Evolutionary conservation across 2,888 invertebrate species (phyloP).

Genomic region (Torymus aiolomorphi): DNA sequence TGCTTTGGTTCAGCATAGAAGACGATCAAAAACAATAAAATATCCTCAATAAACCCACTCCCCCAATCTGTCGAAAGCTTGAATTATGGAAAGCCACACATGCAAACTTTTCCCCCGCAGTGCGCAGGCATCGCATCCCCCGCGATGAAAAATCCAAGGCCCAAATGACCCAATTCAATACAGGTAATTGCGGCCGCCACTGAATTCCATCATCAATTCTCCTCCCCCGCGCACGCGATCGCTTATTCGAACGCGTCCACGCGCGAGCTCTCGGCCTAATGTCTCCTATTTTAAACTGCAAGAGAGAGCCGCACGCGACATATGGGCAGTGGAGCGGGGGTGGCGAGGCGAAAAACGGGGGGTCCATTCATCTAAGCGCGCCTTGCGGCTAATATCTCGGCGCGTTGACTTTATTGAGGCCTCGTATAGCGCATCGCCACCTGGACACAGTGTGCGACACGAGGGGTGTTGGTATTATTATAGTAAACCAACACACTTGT

Average conservation of each 20-base stretch:
- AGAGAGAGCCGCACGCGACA: constrained; percentile 19
- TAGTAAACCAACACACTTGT: too few relatives aligned
- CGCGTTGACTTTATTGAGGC: background rate
- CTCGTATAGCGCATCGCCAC: constrained; percentile 4
- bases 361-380: background rate
- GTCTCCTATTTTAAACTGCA: background rate
- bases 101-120: background rate
- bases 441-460: constrained; percentile 10
- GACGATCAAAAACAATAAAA: constrained; percentile 1
- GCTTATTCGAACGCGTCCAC: constrained; percentile 21
- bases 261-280: constrained; percentile 10
- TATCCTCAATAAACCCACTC: background rate
- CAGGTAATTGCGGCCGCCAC: constrained; percentile 44
- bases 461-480: too few relatives aligned
- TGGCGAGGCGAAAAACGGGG: background rate
- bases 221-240: background rate
- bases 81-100: background rate
- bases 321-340: constrained; percentile 34
- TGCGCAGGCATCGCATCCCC: background rate
- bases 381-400: constrained; percentile 46
- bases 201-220: constrained; percentile 35
- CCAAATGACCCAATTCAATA: constrained; percentile 49
- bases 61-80: background rate
- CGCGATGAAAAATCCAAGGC: constrained; percentile 27
- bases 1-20: background rate